Conservation (phyloP, 2,113 vertebrate species). For the Hydropotes inermis region DNA sequence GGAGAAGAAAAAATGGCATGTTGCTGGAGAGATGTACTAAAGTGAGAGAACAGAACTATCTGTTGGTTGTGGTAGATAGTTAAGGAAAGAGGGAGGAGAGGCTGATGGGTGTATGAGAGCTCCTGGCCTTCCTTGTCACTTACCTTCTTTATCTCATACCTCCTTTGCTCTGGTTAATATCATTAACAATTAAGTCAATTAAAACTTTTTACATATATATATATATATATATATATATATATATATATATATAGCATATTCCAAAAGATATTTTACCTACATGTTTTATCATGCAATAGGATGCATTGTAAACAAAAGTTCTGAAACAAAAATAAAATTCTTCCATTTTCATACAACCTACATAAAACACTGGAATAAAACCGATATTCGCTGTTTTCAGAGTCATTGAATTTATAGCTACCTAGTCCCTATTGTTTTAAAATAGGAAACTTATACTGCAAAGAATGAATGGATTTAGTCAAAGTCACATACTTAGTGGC, state of each 20-base stretch:
- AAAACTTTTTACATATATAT: background rate
- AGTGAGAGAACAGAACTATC: background rate
- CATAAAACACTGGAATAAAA: background rate
- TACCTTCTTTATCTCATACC: background rate
- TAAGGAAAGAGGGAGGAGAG: background rate
- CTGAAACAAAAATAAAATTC: background rate
- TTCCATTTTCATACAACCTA: background rate
- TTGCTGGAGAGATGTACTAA: background rate
- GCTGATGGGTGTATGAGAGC: fast-evolving
- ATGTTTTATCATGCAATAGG: background rate
- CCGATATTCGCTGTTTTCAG: background rate
- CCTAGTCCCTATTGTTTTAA: background rate
- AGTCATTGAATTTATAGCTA: background rate
- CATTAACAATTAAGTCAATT: background rate
- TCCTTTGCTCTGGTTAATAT: background rate
- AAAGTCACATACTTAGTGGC: background rate
- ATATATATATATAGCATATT: background rate
- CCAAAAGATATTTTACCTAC: background rate
- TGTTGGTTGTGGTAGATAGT: background rate
- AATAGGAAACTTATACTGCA: background rate
- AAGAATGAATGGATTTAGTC: background rate
- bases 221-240: background rate
- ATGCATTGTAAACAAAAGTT: background rate
- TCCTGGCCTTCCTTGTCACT: background rate
- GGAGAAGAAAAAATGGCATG: background rate